Evolutionary conservation across 2,888 invertebrate species (phyloP), one percentile per base, ranked within the genome.

Genomic region (Rhingia campestris): DNA sequence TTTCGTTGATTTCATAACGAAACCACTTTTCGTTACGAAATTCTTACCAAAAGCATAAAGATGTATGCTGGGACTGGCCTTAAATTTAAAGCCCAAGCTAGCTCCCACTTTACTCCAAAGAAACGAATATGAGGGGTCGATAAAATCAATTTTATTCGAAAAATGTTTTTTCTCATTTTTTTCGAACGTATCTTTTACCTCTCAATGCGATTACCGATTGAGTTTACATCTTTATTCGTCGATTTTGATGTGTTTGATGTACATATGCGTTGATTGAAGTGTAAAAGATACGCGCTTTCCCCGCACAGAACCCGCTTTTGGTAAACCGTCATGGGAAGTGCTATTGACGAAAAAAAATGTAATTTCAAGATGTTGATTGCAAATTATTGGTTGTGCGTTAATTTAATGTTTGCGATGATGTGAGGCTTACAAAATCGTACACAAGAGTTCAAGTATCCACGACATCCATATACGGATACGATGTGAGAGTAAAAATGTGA

Each of bases 341-440:
- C 49, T 58, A 58, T 66, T 54, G 22, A 22, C 22, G 22, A 22
- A 22, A 58, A 49, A 66, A n/a, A 43, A 33, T 51, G 41, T 41
- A 66, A 41, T 75, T 75, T 66, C 59, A 12, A 61, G 59, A 67
- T 69, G 45, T 39, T 76, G 67, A 67, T 67, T 76, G 75, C 75
- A 67, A 76, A 76, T 67, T 61, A 76, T 69, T 67, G 75, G 59
- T 14, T 69, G 59, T 41, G 43, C 43, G 49, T 66, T 39, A 51
- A 49, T 7, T 59, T 56, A 58, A 70, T 72, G 58, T 70, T 70
- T 58, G 58, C 32, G 22, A 43, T 61, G 53, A n/a, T 22, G 59
- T 43, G 33, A 33, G 9, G 14, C 32, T 66, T 53, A 22, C 39
- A 7, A 63, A 49, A 63, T 63, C 47, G 22, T 47, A 9, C 47